These are phyloP conservation scores for Stegostoma tigrinum DNA, from an alignment of 2,113 vertebrate species.

Conservation along the genomic window DNA sequence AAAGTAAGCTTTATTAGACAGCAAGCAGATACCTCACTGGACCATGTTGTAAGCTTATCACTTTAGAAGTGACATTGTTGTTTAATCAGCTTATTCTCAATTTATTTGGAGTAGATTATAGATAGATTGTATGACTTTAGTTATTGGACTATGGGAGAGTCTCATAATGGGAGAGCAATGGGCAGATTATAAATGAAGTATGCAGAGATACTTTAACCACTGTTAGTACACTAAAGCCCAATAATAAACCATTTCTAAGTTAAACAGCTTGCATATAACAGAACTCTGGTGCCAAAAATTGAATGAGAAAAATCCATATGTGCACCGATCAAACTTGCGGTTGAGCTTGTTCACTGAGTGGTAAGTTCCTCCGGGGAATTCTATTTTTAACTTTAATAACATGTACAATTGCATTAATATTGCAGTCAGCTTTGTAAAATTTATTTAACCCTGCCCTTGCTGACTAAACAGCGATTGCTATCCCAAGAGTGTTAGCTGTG, in stretches of 20 bases:
- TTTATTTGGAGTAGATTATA: neutral
- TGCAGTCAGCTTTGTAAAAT: neutral
- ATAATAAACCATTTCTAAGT: constrained; percentile 11
- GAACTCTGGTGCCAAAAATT: constrained; percentile 28
- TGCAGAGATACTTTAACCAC: neutral
- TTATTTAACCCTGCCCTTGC: constrained; percentile 27
- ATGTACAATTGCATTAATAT: constrained; percentile 22
- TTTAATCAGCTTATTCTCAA: neutral
- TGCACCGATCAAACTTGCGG: constrained; percentile 21
- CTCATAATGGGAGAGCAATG: neutral
- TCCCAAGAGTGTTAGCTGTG: neutral
- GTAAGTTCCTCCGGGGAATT: constrained; percentile 4
- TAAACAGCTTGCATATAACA: constrained; percentile 25
- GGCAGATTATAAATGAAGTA: neutral
- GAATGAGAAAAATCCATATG: constrained; percentile 36
- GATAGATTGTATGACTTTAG: neutral
- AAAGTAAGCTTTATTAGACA: neutral
- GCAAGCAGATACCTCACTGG: neutral
- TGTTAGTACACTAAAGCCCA: neutral
- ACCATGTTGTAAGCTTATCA: neutral
- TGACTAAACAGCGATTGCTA: neutral
- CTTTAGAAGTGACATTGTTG: neutral
- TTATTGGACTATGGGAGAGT: neutral
- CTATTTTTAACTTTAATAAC: constrained; percentile 34
- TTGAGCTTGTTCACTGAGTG: neutral